Conservation (phyloP, 1,140 invertebrate species). For the Dendrolimus kikuchii region DNA sequence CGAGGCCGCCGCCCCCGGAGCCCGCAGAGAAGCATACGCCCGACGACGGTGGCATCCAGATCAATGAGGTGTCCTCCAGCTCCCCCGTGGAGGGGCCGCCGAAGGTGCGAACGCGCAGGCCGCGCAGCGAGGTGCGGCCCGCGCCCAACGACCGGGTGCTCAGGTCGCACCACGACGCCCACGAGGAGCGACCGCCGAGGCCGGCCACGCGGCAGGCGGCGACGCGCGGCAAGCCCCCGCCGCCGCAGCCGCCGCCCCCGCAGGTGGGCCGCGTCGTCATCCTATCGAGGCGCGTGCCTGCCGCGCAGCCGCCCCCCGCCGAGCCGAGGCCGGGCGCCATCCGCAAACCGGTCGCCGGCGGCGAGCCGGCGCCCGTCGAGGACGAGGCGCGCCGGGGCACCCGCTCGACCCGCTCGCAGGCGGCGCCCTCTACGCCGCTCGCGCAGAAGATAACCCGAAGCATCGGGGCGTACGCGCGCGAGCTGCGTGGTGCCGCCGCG, state of each 20-base stretch:
- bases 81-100: slow-evolving; percentile 57
- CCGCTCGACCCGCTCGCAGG: slow-evolving; percentile 27
- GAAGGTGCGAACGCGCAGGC: slow-evolving; percentile 27
- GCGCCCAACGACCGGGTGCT: slow-evolving; percentile 44
- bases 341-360: slow-evolving; percentile 7
- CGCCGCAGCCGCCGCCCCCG: slow-evolving; percentile 6
- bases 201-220: slow-evolving; percentile 46
- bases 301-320: neutral
- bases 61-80: slow-evolving; percentile 75
- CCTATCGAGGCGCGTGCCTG: slow-evolving; percentile 22
- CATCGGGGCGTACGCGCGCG: slow-evolving; percentile 17
- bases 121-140: slow-evolving; percentile 18
- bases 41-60: slow-evolving; percentile 71
- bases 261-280: slow-evolving; percentile 39
- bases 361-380: slow-evolving; percentile 12
- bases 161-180: slow-evolving; percentile 52
- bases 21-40: slow-evolving; percentile 3
- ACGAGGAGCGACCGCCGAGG: slow-evolving; percentile 19
- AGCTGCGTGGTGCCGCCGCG: slow-evolving; percentile 18
- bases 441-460: slow-evolving; percentile 22
- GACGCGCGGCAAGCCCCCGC: slow-evolving; percentile 13
- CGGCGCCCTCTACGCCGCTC: slow-evolving; percentile 11
- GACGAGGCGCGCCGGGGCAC: slow-evolving; percentile 13
- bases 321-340: slow-evolving; percentile 1
- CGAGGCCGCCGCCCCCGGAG: slow-evolving; percentile 7